Evolutionary conservation across 1,140 invertebrate species (phyloP).

Genomic region (Acromyrmex echinatior): DNA sequence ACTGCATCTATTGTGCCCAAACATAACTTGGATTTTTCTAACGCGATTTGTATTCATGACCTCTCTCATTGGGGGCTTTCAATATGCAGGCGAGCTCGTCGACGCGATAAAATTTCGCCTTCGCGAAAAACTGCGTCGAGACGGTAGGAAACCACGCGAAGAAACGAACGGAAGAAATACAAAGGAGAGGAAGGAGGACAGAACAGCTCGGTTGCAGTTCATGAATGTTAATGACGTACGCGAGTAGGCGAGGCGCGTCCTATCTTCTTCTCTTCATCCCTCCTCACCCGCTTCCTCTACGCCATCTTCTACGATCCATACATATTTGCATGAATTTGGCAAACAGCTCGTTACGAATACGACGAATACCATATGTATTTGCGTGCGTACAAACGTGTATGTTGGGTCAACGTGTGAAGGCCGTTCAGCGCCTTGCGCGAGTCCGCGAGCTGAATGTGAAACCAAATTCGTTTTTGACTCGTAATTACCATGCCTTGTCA

Average conservation of each 20-base stretch:
- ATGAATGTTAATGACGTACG: constrained; percentile 83
- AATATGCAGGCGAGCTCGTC: constrained; percentile 38
- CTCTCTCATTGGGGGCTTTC: constrained; percentile 16
- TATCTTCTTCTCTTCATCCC: neutral
- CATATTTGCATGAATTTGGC: constrained; percentile 85
- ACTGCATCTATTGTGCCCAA: neutral
- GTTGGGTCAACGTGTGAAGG: constrained; percentile 77
- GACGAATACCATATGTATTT: constrained; percentile 45
- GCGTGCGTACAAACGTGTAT: constrained; percentile 39
- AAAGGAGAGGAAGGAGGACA: constrained; percentile 15
- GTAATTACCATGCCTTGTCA: constrained; percentile 42
- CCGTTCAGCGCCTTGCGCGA: constrained; percentile 47
- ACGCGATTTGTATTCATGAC: constrained; percentile 58
- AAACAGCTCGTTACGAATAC: constrained; percentile 80
- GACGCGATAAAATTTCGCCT: constrained; percentile 59
- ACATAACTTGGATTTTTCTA: constrained; percentile 45
- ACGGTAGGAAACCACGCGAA: constrained; percentile 44
- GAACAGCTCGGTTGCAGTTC: constrained; percentile 58
- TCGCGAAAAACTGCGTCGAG: constrained; percentile 43
- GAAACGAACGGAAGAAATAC: constrained; percentile 3
- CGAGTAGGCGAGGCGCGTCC: constrained; percentile 70
- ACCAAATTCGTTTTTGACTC: constrained; percentile 50
- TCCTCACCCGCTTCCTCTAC: neutral
- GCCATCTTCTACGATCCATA: constrained; percentile 60
- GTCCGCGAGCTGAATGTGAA: constrained; percentile 48